Evolutionary conservation across 1,140 invertebrate genomes (phyloP).

Genomic region (Myzus persicae): DNA sequence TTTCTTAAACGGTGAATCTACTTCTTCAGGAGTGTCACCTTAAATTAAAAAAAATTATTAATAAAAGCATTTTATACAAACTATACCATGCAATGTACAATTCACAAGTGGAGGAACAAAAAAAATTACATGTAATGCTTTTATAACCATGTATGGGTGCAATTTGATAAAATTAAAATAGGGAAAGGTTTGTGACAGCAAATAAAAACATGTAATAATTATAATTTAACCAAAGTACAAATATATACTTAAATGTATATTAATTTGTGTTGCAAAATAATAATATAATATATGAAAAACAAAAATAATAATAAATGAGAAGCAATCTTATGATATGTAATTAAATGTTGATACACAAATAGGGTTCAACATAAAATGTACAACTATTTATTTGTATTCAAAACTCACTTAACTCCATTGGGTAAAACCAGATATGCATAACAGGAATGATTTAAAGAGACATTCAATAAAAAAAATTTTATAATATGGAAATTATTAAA

Average conservation of each 20-base stretch:
- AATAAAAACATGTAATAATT: constrained; percentile 18
- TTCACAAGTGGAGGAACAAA: background rate
- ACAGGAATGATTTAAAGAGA: background rate
- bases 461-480: background rate
- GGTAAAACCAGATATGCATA: constrained; percentile 16
- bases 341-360: background rate
- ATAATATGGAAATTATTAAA: constrained; percentile 25
- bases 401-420: constrained; percentile 46
- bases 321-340: background rate
- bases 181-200: constrained; percentile 7
- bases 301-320: constrained; percentile 29
- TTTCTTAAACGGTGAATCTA: constrained; percentile 50
- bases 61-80: background rate
- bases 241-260: constrained; percentile 9
- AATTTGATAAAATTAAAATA: constrained; percentile 7
- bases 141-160: constrained; percentile 7
- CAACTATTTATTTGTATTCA: background rate
- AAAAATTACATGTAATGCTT: background rate
- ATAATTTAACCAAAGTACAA: background rate
- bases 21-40: constrained; percentile 55
- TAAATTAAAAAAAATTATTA: background rate
- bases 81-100: constrained; percentile 17
- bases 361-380: background rate
- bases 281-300: background rate
- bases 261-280: constrained; percentile 21